Conservation (phyloP, 1,140 invertebrate species). For the Eumaeus atala region DNA sequence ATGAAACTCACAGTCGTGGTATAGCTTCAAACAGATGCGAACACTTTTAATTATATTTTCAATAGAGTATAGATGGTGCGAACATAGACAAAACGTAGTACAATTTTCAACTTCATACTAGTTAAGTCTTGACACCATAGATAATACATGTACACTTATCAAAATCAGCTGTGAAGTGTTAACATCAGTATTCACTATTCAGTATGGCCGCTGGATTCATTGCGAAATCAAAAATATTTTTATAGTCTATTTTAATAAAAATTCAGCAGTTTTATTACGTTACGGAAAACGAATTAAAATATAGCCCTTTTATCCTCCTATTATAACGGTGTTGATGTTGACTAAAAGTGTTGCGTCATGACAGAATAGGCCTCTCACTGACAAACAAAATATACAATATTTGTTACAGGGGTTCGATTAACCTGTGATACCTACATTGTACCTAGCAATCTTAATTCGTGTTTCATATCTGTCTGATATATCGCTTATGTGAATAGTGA, state of each 20-base stretch:
- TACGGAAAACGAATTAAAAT: too few relatives aligned
- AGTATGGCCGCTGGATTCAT: constrained; percentile 63
- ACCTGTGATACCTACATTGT: constrained; percentile 19
- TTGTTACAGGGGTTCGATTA: constrained; percentile 49
- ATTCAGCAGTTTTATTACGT: constrained; percentile 21
- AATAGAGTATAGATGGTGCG: constrained; percentile 36
- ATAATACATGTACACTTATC: constrained; percentile 44
- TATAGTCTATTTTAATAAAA: constrained; percentile 34
- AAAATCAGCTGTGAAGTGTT: constrained; percentile 71
- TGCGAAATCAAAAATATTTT: constrained; percentile 56
- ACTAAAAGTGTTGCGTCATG: constrained; percentile 73
- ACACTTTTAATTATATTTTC: too few relatives aligned
- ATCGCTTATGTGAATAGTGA: constrained; percentile 50
- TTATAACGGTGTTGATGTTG: constrained; percentile 53
- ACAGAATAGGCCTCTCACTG: constrained; percentile 66
- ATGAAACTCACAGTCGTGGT: too few relatives aligned
- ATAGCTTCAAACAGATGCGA: too few relatives aligned
- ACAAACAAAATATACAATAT: constrained; percentile 71
- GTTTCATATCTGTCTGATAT: constrained; percentile 38
- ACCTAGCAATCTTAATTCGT: constrained; percentile 51
- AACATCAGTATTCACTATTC: constrained; percentile 26
- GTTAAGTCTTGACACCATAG: not conserved
- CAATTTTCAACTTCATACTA: constrained; percentile 44
- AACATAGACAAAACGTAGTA: constrained; percentile 61
- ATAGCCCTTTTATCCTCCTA: not conserved